Base-by-base conservation (phyloP, 2,888 invertebrate genomes). In the Rhagophthalmus giganteus region DNA sequence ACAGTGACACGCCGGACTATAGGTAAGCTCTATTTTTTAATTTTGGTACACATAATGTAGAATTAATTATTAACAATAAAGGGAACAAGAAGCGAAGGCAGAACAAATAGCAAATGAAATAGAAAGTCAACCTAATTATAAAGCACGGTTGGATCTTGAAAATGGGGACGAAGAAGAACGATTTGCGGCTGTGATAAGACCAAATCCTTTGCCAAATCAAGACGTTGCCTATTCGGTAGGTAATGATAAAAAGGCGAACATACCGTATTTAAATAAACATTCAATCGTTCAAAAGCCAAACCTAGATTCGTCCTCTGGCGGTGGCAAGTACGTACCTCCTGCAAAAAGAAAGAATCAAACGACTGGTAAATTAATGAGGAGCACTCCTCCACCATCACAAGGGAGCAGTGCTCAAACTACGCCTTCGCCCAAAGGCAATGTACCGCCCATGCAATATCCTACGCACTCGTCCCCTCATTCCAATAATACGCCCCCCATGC, bases 91-190 rank as follows among this genome's bases (percentile, higher is more conserved):
- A 73, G 88, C 88, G 8, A 88, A 90, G 71, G 98, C 97, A 0
- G 87, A 88, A 35, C 87, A 88, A 71, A 87, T 97, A 58, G 97
- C 97, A 0, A 87, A 85, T 30, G 96, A 96, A 76, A 98, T 98
- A 55, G 96, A 97, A 72, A 86, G 81, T 67, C 88, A 89, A 67
- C 88, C 90, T 1, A 79, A 82, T 44, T 90, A 93, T 70, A 88
- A 88, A 70, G 86, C 87, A 25, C 83, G 92, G 57, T 80, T 88
- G 35, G 92, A 91, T 60, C 74, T 95, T 24, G 95, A 96, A 76
- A 96, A 96, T 75, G 94, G 92, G 0, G 93, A 94, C 69, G 94
- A 94, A 68, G 95, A 95, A 73, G 86, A 91, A 55, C 70, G 83
- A 62, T 94, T 84, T 76, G 93, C 94, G 37, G 89, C 95, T 7